Conservation (phyloP, 2,113 vertebrate species). For the Camelus dromedarius region DNA sequence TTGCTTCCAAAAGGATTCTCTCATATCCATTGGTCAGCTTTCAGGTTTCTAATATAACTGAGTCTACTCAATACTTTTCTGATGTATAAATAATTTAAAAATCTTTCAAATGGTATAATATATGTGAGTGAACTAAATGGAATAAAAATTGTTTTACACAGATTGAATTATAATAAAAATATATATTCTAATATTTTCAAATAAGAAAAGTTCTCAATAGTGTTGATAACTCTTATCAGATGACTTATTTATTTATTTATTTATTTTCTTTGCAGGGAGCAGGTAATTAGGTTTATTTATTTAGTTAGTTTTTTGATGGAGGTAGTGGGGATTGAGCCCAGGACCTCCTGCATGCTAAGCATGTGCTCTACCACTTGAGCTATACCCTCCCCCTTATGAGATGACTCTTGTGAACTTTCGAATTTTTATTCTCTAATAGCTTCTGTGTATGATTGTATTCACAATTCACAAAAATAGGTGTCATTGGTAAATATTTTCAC, state of each 20-base stretch:
- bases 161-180: neutral
- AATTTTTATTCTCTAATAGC: neutral
- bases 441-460: neutral
- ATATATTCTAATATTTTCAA: neutral
- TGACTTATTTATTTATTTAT: too few species aligned
- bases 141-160: neutral
- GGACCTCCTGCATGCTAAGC: too few species aligned
- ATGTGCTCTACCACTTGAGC: too few species aligned
- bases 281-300: too few species aligned
- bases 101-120: slow-evolving; percentile 7
- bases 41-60: slow-evolving; percentile 4
- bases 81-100: neutral
- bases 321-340: too few species aligned
- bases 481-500: neutral
- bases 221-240: neutral
- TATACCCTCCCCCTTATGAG: neutral
- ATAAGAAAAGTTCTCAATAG: neutral
- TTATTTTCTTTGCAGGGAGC: too few species aligned
- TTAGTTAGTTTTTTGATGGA: too few species aligned
- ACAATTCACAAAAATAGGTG: neutral
- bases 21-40: neutral
- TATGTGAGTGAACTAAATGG: neutral
- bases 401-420: neutral
- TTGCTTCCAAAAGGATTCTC: slow-evolving; percentile 35
- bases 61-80: neutral